A percentile compares a stretch with the other conserved stretches of the same genome.
These are phyloP conservation scores for Blomia tropicalis DNA, from an alignment of 2,888 invertebrate species.

Conservation along the genomic window DNA sequence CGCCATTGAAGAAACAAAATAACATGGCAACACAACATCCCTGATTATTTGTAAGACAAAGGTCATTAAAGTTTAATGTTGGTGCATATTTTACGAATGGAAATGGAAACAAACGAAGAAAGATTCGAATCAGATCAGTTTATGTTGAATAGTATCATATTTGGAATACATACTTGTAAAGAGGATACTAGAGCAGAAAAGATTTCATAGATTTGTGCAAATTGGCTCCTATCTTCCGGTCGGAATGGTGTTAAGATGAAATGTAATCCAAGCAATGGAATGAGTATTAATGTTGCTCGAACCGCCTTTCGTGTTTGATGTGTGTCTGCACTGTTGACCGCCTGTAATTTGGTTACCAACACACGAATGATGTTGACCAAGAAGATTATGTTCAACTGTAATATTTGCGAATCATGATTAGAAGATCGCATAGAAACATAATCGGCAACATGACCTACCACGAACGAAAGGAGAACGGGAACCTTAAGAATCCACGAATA, in stretches of 20 bases:
- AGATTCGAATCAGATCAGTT: neutral
- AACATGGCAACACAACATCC: conserved; percentile 78
- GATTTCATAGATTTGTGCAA: conserved; percentile 51
- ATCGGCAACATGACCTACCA: conserved; percentile 33
- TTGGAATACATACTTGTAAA: conserved; percentile 53
- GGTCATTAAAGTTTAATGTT: neutral
- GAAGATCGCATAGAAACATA: neutral
- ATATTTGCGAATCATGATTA: neutral
- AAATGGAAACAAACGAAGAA: conserved; percentile 30
- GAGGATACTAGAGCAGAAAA: conserved; percentile 70
- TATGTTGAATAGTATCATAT: no score
- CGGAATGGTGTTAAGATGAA: conserved; percentile 73
- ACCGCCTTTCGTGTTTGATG: conserved; percentile 42
- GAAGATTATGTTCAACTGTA: conserved; percentile 56
- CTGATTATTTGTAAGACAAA: conserved; percentile 41
- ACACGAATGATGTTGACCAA: conserved; percentile 78
- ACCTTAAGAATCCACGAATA: conserved; percentile 57
- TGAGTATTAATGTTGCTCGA: conserved; percentile 66
- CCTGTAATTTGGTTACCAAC: conserved; percentile 60
- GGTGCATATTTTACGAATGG: neutral
- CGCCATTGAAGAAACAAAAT: conserved; percentile 86
- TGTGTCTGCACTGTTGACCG: conserved; percentile 37
- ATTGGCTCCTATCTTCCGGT: conserved; percentile 45
- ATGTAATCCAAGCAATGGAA: conserved; percentile 76
- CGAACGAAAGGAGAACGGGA: conserved; percentile 60